Evolutionary conservation across 2,113 vertebrate species (phyloP).

Genomic region (Ptilorrhoa leucosticta): DNA sequence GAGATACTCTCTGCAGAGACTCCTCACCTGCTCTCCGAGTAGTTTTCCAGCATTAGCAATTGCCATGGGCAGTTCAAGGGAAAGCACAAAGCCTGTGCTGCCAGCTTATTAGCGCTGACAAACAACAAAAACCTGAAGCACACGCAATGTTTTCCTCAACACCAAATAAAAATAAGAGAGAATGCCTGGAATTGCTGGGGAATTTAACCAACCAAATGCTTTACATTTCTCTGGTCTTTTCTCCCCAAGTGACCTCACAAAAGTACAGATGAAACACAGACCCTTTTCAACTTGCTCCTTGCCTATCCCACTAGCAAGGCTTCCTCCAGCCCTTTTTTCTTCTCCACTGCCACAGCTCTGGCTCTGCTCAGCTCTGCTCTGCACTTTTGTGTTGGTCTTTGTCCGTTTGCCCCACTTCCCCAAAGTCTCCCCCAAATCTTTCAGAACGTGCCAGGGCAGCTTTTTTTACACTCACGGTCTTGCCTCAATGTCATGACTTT

Average conservation of each 20-base stretch:
- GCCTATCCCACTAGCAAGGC: not conserved
- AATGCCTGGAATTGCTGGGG: conserved; percentile 25
- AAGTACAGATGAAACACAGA: not conserved
- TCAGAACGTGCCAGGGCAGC: not conserved
- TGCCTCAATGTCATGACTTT: not conserved
- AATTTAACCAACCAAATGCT: conserved; percentile 21
- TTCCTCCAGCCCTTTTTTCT: not conserved
- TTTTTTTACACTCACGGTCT: accelerated
- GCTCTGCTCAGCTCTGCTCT: not conserved
- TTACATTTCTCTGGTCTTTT: conserved; percentile 31
- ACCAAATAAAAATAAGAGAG: not conserved
- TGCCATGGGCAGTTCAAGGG: not conserved
- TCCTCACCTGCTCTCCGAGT: not conserved
- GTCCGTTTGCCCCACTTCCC: not conserved
- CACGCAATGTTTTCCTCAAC: not conserved
- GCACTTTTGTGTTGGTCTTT: not conserved
- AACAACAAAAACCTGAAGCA: not conserved
- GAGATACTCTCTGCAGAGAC: not conserved
- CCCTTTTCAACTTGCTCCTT: not conserved
- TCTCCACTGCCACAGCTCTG: not conserved
- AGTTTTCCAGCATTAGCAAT: conserved; percentile 7
- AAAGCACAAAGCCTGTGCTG: not conserved
- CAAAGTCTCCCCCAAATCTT: not conserved
- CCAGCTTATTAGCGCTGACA: not conserved
- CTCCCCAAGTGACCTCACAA: not conserved